A percentile compares a stretch with the other conserved stretches of the same genome.
Conservation (phyloP, 2,113 vertebrate genomes). For the Sphaerodactylus townsendi region DNA sequence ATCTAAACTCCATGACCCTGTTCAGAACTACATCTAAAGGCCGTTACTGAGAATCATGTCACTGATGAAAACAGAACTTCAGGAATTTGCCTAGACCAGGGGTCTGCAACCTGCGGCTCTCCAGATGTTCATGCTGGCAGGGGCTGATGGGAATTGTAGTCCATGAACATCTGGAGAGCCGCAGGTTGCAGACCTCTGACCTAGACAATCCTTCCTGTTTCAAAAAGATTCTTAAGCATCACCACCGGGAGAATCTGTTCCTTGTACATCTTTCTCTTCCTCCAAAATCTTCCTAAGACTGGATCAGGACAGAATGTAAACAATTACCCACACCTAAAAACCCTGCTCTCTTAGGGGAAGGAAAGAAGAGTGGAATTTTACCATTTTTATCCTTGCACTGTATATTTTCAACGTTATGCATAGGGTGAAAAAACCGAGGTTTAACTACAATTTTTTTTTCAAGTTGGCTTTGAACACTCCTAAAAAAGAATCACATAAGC, state of each 20-base stretch:
- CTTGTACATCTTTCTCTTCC: not conserved
- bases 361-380: not conserved
- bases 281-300: not conserved
- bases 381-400: not conserved
- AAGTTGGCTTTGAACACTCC: conserved; percentile 11
- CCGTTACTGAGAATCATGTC: not conserved
- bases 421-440: not conserved
- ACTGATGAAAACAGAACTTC: not conserved
- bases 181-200: too few relatives aligned
- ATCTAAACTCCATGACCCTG: too few relatives aligned
- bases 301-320: not conserved
- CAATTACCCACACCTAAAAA: not conserved
- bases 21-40: too few relatives aligned
- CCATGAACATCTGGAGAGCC: too few relatives aligned
- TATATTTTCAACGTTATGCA: not conserved
- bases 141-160: too few relatives aligned
- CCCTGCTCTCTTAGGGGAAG: not conserved
- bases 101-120: too few relatives aligned
- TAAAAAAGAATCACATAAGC: not conserved
- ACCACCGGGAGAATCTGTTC: not conserved
- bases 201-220: not conserved
- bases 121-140: too few relatives aligned
- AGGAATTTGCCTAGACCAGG: not conserved
- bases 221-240: not conserved
- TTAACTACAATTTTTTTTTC: not conserved